Conservation (phyloP, 2,797 vertebrate genomes). For the Thripadectes ignobilis region DNA sequence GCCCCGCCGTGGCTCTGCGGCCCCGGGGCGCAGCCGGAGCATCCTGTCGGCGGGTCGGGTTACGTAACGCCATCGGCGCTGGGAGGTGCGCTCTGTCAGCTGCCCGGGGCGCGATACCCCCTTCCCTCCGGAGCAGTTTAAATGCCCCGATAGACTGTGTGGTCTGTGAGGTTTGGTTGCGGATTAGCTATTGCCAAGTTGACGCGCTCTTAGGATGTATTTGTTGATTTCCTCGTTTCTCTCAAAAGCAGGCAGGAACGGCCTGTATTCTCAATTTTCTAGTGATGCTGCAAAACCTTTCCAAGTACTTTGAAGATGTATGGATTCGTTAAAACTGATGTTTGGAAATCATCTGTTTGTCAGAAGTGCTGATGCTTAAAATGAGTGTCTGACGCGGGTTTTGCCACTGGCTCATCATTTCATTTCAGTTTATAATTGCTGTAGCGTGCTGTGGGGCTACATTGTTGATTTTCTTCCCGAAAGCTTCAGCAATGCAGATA, state of each 20-base stretch:
- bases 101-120: background rate
- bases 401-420: background rate
- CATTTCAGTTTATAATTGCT: background rate
- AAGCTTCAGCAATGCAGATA: conserved; percentile 68
- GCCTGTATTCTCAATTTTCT: background rate
- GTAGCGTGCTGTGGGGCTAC: background rate
- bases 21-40: background rate
- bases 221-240: background rate
- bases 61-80: conserved; percentile 68
- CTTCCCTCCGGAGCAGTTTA: background rate
- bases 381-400: background rate
- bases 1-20: background rate
- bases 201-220: background rate
- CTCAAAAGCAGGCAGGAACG: background rate
- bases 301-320: background rate
- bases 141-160: background rate
- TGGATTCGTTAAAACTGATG: background rate
- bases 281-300: background rate
- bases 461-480: conserved; percentile 4
- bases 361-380: background rate
- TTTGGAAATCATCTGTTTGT: background rate
- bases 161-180: background rate
- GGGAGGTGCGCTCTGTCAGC: background rate
- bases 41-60: conserved; percentile 29
- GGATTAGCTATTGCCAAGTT: background rate